Evolutionary conservation across 2,113 vertebrate species (phyloP).

Genomic region (Toxotes chatareus): DNA sequence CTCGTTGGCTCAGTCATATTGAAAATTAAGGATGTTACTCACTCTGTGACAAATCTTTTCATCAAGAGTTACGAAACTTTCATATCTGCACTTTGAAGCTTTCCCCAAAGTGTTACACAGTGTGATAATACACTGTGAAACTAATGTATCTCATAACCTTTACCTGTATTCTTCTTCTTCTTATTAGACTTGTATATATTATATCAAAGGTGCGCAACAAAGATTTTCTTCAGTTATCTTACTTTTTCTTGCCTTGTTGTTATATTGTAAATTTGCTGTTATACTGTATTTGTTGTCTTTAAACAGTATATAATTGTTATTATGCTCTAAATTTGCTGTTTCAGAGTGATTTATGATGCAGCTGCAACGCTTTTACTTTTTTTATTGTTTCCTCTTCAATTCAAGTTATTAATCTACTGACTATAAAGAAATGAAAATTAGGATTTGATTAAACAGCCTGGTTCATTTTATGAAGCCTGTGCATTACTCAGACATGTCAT

Average conservation of each 20-base stretch:
- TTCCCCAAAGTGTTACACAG: too few relatives aligned
- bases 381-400: neutral
- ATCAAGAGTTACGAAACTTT: neutral
- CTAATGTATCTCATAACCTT: too few relatives aligned
- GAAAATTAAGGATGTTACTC: neutral
- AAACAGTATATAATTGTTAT: neutral
- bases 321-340: neutral
- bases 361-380: neutral
- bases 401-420: slow-evolving; percentile 6
- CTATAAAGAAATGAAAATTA: neutral
- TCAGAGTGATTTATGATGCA: neutral
- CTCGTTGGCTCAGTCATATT: neutral
- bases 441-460: neutral
- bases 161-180: too few relatives aligned
- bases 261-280: neutral
- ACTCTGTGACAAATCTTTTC: neutral
- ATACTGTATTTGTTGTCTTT: neutral
- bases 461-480: neutral
- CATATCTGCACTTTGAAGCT: neutral
- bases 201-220: neutral
- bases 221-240: neutral
- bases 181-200: too few relatives aligned
- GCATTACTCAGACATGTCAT: slow-evolving; percentile 2
- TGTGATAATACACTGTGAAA: too few relatives aligned
- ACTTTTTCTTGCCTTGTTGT: neutral